phyloP scores from a whole-genome alignment of 2,888 invertebrate species.

The Xestia xanthographa region DNA sequence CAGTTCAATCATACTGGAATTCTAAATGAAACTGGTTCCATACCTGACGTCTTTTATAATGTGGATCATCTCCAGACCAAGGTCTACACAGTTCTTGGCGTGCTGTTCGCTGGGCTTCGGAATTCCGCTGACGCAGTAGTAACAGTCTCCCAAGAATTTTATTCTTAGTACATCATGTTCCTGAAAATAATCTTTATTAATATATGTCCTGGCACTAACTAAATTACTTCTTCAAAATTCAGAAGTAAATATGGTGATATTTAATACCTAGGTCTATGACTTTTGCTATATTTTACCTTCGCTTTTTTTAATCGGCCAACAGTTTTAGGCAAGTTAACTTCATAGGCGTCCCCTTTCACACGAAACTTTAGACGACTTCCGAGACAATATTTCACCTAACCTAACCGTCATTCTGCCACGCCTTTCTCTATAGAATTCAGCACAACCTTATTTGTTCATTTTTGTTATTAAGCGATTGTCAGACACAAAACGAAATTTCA shows the following conservation, averaged over 20 bases:
- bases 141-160: slow-evolving; percentile 98
- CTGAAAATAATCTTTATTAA: slow-evolving; percentile 78
- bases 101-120: slow-evolving; percentile 94
- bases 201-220: background rate
- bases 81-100: slow-evolving; percentile 96
- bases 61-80: slow-evolving; percentile 97
- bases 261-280: background rate
- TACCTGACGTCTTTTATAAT: slow-evolving; percentile 96
- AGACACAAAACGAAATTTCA: background rate
- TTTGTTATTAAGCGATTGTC: background rate
- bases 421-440: background rate
- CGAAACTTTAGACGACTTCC: background rate
- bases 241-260: background rate
- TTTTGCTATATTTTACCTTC: background rate
- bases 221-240: background rate
- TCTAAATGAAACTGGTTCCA: background rate
- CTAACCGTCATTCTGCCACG: background rate
- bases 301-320: background rate
- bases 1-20: background rate
- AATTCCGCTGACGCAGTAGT: slow-evolving; percentile 97
- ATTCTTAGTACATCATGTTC: slow-evolving; percentile 95
- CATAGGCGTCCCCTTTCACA: background rate
- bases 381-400: background rate
- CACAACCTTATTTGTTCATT: background rate
- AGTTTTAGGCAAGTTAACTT: background rate